Percentiles rank a stretch among this genome's conserved stretches.
These are phyloP conservation scores for Tadarida brasiliensis DNA, from an alignment of 2,797 vertebrate genomes.

Conservation along the genomic window DNA sequence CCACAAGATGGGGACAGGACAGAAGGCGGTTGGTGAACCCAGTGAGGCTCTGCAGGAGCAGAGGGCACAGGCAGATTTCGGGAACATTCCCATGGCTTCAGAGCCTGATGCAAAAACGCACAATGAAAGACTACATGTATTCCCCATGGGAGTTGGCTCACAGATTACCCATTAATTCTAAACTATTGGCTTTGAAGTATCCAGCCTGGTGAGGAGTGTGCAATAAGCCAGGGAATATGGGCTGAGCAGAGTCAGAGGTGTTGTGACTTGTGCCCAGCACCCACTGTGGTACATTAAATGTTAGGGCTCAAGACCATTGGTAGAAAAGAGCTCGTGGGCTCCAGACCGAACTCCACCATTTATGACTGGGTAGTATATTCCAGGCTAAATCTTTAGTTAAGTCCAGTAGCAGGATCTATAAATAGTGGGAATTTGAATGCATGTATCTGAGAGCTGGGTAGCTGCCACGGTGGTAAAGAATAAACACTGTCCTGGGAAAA, in stretches of 20 bases:
- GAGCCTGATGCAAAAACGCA: neutral
- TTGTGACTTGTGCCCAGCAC: fast-evolving
- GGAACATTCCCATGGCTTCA: neutral
- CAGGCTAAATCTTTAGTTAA: neutral
- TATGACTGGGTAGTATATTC: neutral
- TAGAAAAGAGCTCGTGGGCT: neutral
- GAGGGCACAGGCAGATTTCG: neutral
- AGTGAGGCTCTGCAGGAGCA: neutral
- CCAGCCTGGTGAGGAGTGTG: neutral
- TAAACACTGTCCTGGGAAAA: neutral
- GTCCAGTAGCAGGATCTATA: neutral
- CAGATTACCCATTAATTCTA: neutral
- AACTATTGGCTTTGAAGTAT: neutral
- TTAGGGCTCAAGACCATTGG: neutral
- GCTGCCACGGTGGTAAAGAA: neutral
- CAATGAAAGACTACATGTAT: neutral
- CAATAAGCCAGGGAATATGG: neutral
- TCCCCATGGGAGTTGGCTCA: neutral
- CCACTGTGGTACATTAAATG: neutral
- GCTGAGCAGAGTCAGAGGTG: neutral
- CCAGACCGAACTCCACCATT: neutral
- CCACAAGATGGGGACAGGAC: neutral
- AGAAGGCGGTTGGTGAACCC: neutral
- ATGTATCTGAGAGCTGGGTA: neutral
- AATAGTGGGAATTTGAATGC: neutral